Base-by-base conservation (phyloP, 1,140 invertebrate genomes). In the Drosophila lacertosa region DNA sequence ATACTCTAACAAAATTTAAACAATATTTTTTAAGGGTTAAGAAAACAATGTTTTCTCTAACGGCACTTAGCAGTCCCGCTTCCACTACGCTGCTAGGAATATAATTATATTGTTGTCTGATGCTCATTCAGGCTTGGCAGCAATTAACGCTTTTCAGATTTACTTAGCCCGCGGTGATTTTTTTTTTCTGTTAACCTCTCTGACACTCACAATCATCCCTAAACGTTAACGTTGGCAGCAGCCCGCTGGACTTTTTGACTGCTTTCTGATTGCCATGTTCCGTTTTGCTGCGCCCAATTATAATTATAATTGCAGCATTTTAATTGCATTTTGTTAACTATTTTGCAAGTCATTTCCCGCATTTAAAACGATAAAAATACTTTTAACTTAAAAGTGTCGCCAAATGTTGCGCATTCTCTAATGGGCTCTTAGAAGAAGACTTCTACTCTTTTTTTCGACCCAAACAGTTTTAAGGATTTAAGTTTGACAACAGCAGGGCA, bases 321-420 rank as follows among this genome's bases (percentile, higher is more conserved):
- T 74, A 74, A 74, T 74, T 74, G 67, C 72, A 74, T 74, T 74
- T 74, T 71, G 67, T 74, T 58, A 74, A 74, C 72, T 74, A 74
- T 74, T 74, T 74, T 59, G 67, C 72, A 58, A 74, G 72, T 70
- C 72, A 74, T 74, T 74, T 74, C 59, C 67, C 51, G 67, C 39
- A 65, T 45, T 64, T 70, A 64, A 70, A 64, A 69, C 59, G 71
- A 63, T 70, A 70, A 74, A 70, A 67, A 67, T 33, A 57, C 45
- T 64, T 63, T 69, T 51, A 24, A 39, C 45, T 64, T 64, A 32
- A 50, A 63, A 58, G 45, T 64, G 53, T 63, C 62, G 45, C 58
- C 58, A 74, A 70, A 70, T 64, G 66, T 33, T 70, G 39, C 66
- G 42, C n/a, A n/a, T n/a, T n/a, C 57, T 33, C 67, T 70, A 65